Conservation (phyloP, 2,113 vertebrate genomes). For the Rhinichthys klamathensis region DNA sequence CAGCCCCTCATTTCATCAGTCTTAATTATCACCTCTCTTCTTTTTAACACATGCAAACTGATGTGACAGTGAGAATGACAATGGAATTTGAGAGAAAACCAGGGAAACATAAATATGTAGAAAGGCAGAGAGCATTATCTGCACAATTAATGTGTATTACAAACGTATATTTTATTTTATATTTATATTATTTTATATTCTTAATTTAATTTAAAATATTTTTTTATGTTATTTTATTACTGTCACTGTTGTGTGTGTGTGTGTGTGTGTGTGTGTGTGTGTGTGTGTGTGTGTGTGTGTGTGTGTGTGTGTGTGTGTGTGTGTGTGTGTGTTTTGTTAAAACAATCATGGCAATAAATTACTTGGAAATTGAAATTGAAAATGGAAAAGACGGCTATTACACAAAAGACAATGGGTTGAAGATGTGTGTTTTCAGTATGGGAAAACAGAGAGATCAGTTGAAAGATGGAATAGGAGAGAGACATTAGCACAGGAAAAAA, state of each 20-base stretch:
- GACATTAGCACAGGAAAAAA: not conserved
- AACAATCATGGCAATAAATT: not conserved
- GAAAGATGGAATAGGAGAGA: not conserved
- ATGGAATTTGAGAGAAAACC: not conserved
- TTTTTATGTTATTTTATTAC: no score
- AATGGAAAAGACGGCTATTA: not conserved
- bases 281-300: no score
- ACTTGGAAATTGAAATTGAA: not conserved
- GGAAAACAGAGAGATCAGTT: not conserved
- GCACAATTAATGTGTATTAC: not conserved
- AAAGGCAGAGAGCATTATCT: not conserved
- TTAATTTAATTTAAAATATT: not conserved
- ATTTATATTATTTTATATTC: not conserved
- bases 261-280: no score
- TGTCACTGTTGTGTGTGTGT: no score
- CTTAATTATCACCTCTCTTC: slow-evolving; percentile 16
- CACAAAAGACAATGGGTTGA: not conserved
- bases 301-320: no score
- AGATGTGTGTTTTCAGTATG: not conserved
- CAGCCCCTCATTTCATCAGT: not conserved
- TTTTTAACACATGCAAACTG: slow-evolving; percentile 33
- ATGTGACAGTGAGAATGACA: slow-evolving; percentile 36
- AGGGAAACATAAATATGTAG: not conserved
- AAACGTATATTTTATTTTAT: not conserved
- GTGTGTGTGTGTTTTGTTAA: no score